Base-by-base conservation (phyloP, 2,888 invertebrate genomes). In the Dilophus febrilis region DNA sequence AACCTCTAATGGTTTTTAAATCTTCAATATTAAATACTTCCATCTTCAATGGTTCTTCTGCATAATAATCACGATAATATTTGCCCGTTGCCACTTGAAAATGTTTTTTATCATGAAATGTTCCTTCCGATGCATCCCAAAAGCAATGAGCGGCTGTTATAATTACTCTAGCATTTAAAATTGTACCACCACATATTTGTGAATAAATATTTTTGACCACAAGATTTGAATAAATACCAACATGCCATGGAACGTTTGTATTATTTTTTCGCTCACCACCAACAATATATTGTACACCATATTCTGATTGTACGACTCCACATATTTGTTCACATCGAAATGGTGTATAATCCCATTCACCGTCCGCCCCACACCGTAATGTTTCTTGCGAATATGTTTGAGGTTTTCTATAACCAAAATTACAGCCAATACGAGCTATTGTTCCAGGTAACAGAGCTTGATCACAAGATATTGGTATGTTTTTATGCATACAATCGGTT, bases 311-410 rank as follows among this genome's bases (percentile, higher is more conserved):
- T 29, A 28, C 38, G 16, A 46, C 32, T 2, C 56, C 57, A 37
- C 57, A 59, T 3, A 49, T 41, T 3, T 51, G 52, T 11, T 41
- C 40, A 40, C 58, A 59, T 3, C 40, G 43, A 4, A 45, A 47
- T 29, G 53, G 48, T 2, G 36, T 6, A 18, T 43, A 41, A 14
- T 46, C 42, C 59, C 58, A 59, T 28, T 46, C 42, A 2, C 54
- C 55, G 42, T 48, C 35, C 0, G 18, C 34, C 4, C 43, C 44
- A 37, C 59, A 59, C 17, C 19, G 41, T 6, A 40, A 8, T 1
- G 13, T 13, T 8, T 36, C 39, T 29, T 27, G 10, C 16, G 8
- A 6, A 8, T 5, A 12, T 33, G 32, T 17, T 4, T 37, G 12
- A n/a, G 40, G 39, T 29, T 37, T 35, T 4, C n/a, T 12, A 27